A percentile compares a stretch with the other conserved stretches of the same genome.
Evolutionary conservation across 2,797 vertebrate species (phyloP).

Genomic region (Sandelia bainsii): DNA sequence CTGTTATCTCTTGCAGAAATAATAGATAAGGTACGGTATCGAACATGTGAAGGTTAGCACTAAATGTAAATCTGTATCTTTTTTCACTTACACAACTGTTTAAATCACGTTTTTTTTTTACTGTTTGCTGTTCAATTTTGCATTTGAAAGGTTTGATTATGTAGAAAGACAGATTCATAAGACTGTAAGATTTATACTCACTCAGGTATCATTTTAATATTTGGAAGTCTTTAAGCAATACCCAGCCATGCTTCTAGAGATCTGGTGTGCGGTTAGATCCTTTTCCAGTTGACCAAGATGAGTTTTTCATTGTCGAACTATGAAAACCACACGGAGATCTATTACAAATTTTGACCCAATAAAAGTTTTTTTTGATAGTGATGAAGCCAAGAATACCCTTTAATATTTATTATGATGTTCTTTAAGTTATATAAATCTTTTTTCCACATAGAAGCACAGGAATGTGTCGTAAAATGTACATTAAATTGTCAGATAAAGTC

Average conservation of each 20-base stretch:
- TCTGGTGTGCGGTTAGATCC: neutral
- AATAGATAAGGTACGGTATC: neutral
- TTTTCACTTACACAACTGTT: no score
- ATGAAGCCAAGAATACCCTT: neutral
- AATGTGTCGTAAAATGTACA: slow-evolving; percentile 12
- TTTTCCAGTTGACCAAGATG: neutral
- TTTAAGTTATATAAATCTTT: slow-evolving; percentile 25
- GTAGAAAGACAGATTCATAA: neutral
- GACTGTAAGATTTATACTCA: neutral
- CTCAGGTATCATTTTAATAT: neutral
- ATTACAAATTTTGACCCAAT: neutral
- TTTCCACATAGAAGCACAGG: slow-evolving; percentile 4
- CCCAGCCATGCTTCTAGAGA: neutral
- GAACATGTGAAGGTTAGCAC: no score
- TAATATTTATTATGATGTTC: slow-evolving; percentile 8
- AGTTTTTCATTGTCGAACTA: neutral
- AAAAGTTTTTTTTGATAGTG: neutral
- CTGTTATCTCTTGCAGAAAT: neutral
- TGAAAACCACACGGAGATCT: neutral
- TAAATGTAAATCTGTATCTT: no score
- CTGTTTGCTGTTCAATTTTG: neutral
- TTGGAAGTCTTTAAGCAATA: no score
- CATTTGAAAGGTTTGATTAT: no score
- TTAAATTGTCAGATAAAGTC: slow-evolving; percentile 28
- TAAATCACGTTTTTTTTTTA: no score